Percentiles rank a stretch among this genome's conserved stretches.
phyloP scores from a whole-genome alignment of 1,140 invertebrate genomes.

The Cyphomyrmex costatus region DNA sequence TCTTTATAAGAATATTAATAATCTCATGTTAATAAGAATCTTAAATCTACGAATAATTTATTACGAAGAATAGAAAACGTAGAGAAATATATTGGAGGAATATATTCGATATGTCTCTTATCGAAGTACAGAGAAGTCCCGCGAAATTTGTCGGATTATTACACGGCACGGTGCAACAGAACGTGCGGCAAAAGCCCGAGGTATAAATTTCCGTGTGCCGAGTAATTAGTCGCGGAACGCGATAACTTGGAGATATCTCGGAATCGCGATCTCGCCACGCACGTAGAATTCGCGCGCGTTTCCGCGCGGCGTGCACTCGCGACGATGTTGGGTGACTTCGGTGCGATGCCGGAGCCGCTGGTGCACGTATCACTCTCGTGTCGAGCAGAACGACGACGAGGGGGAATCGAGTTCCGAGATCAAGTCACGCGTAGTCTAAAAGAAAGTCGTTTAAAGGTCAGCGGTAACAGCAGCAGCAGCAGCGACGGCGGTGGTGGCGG shows the following conservation, averaged over 20 bases:
- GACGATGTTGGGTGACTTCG: background rate
- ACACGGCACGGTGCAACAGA: background rate
- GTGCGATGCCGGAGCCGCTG: background rate
- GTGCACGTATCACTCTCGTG: conserved; percentile 33
- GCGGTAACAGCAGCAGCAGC: conserved; percentile 57
- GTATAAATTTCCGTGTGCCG: conserved; percentile 69
- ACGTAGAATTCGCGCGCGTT: conserved; percentile 60
- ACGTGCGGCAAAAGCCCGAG: background rate
- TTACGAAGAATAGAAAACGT: no score
- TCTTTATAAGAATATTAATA: no score
- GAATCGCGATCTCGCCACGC: conserved; percentile 45
- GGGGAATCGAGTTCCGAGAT: conserved; percentile 75
- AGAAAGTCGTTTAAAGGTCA: conserved; percentile 83
- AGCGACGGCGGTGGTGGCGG: conserved; percentile 44
- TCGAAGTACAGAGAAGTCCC: background rate
- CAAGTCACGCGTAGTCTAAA: conserved; percentile 80
- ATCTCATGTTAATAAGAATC: no score
- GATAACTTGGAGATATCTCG: conserved; percentile 26
- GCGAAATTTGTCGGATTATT: background rate
- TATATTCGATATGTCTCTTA: background rate
- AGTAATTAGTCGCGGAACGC: conserved; percentile 32
- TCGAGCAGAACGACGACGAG: conserved; percentile 41
- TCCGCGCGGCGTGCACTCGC: background rate
- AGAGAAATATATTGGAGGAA: no score
- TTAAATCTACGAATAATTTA: no score